Conservation (phyloP, 2,113 vertebrate genomes). For the Microtus oregoni region DNA sequence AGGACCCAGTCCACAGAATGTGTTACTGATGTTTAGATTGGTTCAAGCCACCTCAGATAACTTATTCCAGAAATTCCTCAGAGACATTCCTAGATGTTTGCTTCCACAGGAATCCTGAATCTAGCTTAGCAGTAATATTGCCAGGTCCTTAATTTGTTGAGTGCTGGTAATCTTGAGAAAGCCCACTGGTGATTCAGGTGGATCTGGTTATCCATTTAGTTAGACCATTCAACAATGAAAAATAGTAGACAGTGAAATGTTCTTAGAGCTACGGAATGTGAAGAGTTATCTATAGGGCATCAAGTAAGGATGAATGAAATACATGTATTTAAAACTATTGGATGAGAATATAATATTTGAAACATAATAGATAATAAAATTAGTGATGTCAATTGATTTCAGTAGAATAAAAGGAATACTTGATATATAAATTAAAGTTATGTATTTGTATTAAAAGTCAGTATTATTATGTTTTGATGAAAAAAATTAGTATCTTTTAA, state of each 20-base stretch:
- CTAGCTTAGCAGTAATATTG: background rate
- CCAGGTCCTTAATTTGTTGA: conserved; percentile 10
- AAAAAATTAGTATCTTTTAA: conserved; percentile 28
- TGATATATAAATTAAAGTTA: conserved; percentile 3
- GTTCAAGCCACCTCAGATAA: too few species aligned
- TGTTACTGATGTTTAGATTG: background rate
- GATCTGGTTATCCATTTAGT: background rate
- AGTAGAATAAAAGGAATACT: background rate
- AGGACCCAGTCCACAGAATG: background rate
- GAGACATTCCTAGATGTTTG: background rate
- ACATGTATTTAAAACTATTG: conserved; percentile 9
- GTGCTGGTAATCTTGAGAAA: conserved; percentile 19
- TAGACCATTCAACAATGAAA: background rate
- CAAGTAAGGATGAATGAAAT: conserved; percentile 15
- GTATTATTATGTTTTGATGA: background rate
- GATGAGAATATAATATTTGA: background rate
- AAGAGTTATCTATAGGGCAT: background rate
- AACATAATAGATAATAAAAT: conserved; percentile 44
- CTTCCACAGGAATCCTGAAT: background rate
- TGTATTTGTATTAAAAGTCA: background rate
- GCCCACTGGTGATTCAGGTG: background rate
- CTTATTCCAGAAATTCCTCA: background rate
- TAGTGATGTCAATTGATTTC: background rate
- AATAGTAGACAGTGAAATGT: background rate
- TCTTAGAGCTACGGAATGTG: background rate